These are phyloP conservation scores for Apodemia mormo DNA, from an alignment of 2,888 invertebrate genomes.

Conservation along the genomic window DNA sequence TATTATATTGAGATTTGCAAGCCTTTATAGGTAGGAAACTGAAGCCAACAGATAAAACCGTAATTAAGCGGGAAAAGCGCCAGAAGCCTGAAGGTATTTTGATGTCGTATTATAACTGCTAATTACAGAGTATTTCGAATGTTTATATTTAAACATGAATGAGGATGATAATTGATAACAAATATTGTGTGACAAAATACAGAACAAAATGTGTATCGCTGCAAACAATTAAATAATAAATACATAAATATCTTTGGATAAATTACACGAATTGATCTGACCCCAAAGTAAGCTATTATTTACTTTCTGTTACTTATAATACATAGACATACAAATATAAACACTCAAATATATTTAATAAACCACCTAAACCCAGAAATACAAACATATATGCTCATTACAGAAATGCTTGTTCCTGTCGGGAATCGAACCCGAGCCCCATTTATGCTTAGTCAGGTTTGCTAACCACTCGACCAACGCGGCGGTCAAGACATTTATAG, in stretches of 20 bases:
- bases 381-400: too few relatives aligned
- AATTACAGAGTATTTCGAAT: not conserved
- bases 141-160: not conserved
- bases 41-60: slow-evolving; percentile 4
- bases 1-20: not conserved
- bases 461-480: too few relatives aligned
- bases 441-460: too few relatives aligned
- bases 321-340: too few relatives aligned
- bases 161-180: not conserved
- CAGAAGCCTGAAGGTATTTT: not conserved
- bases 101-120: not conserved
- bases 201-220: not conserved
- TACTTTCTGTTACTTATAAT: too few relatives aligned
- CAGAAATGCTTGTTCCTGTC: too few relatives aligned
- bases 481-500: not conserved
- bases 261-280: too few relatives aligned
- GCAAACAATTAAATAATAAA: not conserved
- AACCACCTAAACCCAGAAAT: too few relatives aligned
- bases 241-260: too few relatives aligned
- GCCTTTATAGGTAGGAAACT: not conserved
- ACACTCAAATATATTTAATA: too few relatives aligned
- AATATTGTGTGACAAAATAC: not conserved
- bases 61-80: not conserved
- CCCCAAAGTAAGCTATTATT: too few relatives aligned
- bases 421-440: too few relatives aligned